Evolutionary conservation across 1,140 invertebrate species (phyloP).

Genomic region (Hylyphantes graminicola): DNA sequence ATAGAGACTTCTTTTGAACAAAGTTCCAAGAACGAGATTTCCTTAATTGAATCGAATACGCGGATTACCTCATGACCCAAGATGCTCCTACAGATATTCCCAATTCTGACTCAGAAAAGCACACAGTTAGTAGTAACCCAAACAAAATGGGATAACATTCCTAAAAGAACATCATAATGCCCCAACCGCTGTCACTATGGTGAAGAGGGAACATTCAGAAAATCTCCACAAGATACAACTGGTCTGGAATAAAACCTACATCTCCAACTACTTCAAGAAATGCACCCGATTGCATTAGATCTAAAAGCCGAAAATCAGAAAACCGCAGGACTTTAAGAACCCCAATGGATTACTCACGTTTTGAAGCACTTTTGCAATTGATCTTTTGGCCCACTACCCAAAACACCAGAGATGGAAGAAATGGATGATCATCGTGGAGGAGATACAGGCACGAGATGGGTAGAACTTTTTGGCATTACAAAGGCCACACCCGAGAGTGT

Average conservation of each 20-base stretch:
- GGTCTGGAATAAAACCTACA: not conserved
- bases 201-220: not conserved
- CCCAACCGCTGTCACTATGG: not conserved
- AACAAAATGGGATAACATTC: too few species aligned
- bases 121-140: too few species aligned
- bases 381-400: slow-evolving; percentile 26
- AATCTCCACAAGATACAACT: not conserved
- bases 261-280: not conserved
- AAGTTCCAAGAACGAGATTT: too few species aligned
- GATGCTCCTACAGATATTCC: too few species aligned
- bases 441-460: slow-evolving; percentile 16
- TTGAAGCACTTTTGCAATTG: slow-evolving; percentile 1
- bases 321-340: not conserved
- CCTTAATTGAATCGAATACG: too few species aligned
- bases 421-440: slow-evolving; percentile 30
- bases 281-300: not conserved
- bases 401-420: not conserved
- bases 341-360: not conserved
- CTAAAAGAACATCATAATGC: too few species aligned
- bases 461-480: slow-evolving; percentile 9
- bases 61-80: too few species aligned
- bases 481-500: not conserved
- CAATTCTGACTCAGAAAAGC: too few species aligned
- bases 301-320: not conserved
- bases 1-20: too few species aligned